These are phyloP conservation scores for Stylophora pistillata DNA, from an alignment of 64 coral and sea anemone genomes.

Conservation along the genomic window DNA sequence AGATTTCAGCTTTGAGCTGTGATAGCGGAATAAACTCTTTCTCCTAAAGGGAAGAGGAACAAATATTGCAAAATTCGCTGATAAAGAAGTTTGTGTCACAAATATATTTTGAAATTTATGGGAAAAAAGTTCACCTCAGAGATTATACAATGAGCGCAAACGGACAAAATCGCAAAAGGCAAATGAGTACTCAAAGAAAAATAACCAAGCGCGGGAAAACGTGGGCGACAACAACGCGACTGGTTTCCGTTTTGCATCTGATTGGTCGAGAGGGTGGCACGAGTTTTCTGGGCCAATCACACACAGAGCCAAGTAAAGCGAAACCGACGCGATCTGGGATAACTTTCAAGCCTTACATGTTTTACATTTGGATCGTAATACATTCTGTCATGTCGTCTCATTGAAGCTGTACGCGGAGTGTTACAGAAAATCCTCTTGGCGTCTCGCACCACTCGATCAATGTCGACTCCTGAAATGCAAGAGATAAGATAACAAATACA, in stretches of 20 bases:
- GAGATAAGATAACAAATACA: background rate
- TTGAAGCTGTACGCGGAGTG: conserved; percentile 72
- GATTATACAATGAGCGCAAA: too few relatives aligned
- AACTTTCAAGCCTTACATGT: conserved; percentile 27
- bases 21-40: conserved; percentile 87
- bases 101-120: too few relatives aligned
- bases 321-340: background rate
- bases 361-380: conserved; percentile 55
- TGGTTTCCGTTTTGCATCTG: too few relatives aligned
- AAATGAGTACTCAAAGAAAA: too few relatives aligned
- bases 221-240: too few relatives aligned
- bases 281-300: too few relatives aligned
- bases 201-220: too few relatives aligned
- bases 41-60: conserved; percentile 44
- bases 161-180: too few relatives aligned
- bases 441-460: conserved; percentile 93
- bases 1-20: conserved; percentile 85
- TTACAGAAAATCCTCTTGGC: conserved; percentile 94
- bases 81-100: too few relatives aligned
- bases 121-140: too few relatives aligned
- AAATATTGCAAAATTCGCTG: background rate
- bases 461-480: conserved; percentile 70
- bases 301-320: background rate
- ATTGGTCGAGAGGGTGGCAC: too few relatives aligned
- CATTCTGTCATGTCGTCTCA: conserved; percentile 68